These are phyloP conservation scores for Willisornis vidua DNA, from an alignment of 2,113 vertebrate genomes.

Conservation along the genomic window DNA sequence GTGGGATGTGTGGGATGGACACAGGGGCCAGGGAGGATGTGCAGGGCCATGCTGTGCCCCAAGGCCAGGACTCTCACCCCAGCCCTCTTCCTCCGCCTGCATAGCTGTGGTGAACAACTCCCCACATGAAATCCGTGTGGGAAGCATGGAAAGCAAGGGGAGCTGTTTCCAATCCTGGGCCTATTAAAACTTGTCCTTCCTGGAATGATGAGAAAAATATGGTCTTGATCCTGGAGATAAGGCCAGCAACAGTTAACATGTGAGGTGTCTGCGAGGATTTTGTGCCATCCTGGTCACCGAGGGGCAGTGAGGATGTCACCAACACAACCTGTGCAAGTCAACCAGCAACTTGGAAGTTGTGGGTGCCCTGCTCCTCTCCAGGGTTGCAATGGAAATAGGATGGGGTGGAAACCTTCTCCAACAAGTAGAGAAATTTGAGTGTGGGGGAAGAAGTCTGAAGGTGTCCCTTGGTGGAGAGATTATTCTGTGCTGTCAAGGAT, in stretches of 20 bases:
- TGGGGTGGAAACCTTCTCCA: not conserved
- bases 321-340: not conserved
- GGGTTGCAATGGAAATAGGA: not conserved
- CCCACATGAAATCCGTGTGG: not conserved
- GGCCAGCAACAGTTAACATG: not conserved
- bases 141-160: not conserved
- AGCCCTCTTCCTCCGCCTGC: not conserved
- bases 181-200: slow-evolving; percentile 17
- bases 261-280: not conserved
- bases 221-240: slow-evolving; percentile 27
- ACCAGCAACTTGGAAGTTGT: not conserved
- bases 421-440: not conserved
- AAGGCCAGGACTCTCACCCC: not conserved
- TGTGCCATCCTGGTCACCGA: rapidly evolving
- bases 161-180: slow-evolving; percentile 38
- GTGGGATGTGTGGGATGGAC: rapidly evolving
- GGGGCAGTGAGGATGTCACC: not conserved
- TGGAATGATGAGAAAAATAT: slow-evolving; percentile 33
- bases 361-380: not conserved
- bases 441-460: not conserved
- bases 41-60: not conserved
- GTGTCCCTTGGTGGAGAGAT: not conserved
- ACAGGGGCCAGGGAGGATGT: rapidly evolving
- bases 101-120: not conserved
- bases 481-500: not conserved